phyloP scores from a whole-genome alignment of 2,797 vertebrate genomes.

The Sebastes hubbsi region DNA sequence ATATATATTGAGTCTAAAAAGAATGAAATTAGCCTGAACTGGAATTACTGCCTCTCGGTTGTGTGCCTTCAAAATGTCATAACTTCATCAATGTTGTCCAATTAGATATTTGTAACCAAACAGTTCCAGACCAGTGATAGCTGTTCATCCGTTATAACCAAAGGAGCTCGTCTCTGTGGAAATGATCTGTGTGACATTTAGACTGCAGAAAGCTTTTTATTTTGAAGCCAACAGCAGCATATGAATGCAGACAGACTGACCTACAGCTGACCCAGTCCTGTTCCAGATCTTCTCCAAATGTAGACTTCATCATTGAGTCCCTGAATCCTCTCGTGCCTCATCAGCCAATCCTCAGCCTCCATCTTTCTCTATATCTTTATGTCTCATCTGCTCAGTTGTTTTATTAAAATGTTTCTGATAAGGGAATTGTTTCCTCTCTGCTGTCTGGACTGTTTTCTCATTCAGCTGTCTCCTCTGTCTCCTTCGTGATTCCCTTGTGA shows the following conservation, averaged over 20 bases:
- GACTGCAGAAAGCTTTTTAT: constrained; percentile 2
- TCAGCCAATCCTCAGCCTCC: constrained; percentile 20
- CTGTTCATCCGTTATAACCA: neutral
- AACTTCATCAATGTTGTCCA: too few species aligned
- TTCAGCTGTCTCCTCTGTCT: constrained; percentile 6
- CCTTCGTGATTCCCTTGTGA: constrained; percentile 7
- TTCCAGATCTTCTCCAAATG: constrained; percentile 39
- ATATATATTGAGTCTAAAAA: neutral
- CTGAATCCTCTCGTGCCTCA: constrained; percentile 35
- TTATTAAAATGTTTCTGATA: neutral
- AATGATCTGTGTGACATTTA: neutral
- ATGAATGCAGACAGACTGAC: constrained; percentile 34
- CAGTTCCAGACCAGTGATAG: neutral
- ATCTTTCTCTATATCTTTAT: neutral
- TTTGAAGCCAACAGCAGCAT: constrained; percentile 3
- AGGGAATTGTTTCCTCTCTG: constrained; percentile 2
- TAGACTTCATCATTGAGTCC: constrained; percentile 30
- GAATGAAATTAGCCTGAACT: neutral
- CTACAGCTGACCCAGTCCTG: constrained; percentile 27
- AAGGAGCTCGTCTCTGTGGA: neutral
- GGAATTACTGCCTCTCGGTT: too few species aligned
- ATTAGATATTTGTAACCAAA: neutral
- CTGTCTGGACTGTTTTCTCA: constrained; percentile 13
- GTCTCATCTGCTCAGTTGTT: neutral
- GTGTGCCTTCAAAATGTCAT: too few species aligned